phyloP scores from a whole-genome alignment of 2,888 invertebrate genomes.

The Girardia tigrina region DNA sequence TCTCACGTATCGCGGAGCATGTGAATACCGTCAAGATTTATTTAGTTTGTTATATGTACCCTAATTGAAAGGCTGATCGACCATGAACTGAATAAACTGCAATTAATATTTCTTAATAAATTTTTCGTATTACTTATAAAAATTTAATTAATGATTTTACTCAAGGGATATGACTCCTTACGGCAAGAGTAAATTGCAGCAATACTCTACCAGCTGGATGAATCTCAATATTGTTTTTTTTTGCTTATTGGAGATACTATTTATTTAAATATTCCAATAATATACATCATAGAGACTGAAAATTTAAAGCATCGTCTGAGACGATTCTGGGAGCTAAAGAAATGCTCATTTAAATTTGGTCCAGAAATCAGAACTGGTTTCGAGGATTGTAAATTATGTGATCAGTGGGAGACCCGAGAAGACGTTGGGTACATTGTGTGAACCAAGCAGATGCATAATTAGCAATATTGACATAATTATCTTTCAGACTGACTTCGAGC shows the following conservation, averaged over 20 bases:
- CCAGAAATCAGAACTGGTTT: conserved; percentile 23
- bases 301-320: conserved; percentile 1
- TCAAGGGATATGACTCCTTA: conserved; percentile 18
- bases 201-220: conserved; percentile 2
- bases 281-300: not conserved
- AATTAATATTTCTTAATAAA: conserved; percentile 6
- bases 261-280: not conserved
- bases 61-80: conserved; percentile 13
- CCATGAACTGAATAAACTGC: conserved; percentile 4
- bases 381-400: not conserved
- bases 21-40: not conserved
- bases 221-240: not conserved
- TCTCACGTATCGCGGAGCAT: not conserved
- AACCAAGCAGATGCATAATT: not conserved
- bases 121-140: conserved; percentile 18
- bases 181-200: not conserved
- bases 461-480: conserved; percentile 20
- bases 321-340: not conserved
- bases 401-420: not conserved
- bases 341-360: conserved; percentile 6
- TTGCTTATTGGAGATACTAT: not conserved
- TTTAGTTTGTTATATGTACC: not conserved
- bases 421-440: not conserved
- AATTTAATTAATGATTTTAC: not conserved
- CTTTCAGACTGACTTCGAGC: conserved; percentile 18